Evolutionary conservation across 2,797 vertebrate species (phyloP).

Genomic region (Cyprinodon diabolis): DNA sequence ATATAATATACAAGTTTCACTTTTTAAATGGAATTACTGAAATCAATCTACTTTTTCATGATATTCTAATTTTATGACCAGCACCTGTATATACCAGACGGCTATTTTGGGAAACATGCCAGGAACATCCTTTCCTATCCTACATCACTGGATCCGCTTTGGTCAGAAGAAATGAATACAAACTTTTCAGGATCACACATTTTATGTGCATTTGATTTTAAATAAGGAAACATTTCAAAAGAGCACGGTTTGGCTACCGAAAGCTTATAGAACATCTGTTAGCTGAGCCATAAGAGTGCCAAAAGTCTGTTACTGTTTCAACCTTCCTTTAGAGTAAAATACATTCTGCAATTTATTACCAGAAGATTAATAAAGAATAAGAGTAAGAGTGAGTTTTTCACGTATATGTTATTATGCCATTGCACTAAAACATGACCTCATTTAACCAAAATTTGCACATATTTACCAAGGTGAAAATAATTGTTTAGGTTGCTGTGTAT

Average conservation of each 20-base stretch:
- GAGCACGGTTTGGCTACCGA: not conserved
- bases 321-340: no score
- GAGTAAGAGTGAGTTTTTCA: no score
- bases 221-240: not conserved
- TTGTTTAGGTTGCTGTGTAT: not conserved
- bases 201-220: no score
- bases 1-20: no score
- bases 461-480: conserved; percentile 13
- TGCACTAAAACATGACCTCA: not conserved
- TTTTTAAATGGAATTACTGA: no score
- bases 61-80: no score
- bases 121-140: not conserved
- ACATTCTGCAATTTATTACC: no score
- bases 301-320: no score
- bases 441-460: not conserved
- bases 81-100: not conserved
- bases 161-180: not conserved
- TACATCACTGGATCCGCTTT: not conserved
- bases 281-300: not conserved
- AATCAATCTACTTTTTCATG: no score
- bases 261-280: not conserved
- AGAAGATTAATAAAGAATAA: no score
- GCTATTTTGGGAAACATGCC: not conserved
- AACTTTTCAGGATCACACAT: not conserved
- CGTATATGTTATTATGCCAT: not conserved